Evolutionary conservation across 2,888 invertebrate species (phyloP).

Genomic region (Leptopilina drosophilae): DNA sequence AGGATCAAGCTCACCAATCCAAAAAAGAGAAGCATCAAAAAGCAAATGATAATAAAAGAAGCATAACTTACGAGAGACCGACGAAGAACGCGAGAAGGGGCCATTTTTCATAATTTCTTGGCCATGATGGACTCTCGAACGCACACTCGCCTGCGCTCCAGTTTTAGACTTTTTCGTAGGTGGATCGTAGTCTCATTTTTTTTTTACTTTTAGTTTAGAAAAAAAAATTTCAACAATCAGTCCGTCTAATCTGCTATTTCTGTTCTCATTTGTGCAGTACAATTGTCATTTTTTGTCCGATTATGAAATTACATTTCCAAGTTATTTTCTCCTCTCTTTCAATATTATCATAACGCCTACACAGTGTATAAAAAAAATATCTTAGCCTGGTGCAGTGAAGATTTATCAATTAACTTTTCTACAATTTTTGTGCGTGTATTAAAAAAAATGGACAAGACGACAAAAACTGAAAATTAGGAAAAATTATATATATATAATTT

Average conservation of each 20-base stretch:
- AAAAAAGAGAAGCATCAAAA: slow-evolving; percentile 71
- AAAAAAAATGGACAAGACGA: background rate
- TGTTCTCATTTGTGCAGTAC: slow-evolving; percentile 22
- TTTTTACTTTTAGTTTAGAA: slow-evolving; percentile 23
- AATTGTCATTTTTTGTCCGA: slow-evolving; percentile 11
- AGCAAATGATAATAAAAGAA: slow-evolving; percentile 78
- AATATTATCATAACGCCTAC: background rate
- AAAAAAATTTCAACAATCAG: slow-evolving; percentile 53
- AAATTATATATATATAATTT: too few species aligned
- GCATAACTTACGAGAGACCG: slow-evolving; percentile 77
- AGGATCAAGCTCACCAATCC: slow-evolving; percentile 66
- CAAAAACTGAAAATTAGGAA: background rate
- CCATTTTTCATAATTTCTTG: slow-evolving; percentile 58
- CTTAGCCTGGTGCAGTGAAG: slow-evolving; percentile 37
- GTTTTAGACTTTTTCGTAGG: slow-evolving; percentile 71
- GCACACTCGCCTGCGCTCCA: slow-evolving; percentile 73
- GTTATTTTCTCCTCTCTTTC: background rate
- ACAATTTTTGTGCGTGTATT: slow-evolving; percentile 33
- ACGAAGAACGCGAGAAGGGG: slow-evolving; percentile 73
- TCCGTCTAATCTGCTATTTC: slow-evolving; percentile 44
- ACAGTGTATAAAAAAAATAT: slow-evolving; percentile 16
- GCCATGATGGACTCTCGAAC: slow-evolving; percentile 60
- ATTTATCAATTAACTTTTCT: background rate
- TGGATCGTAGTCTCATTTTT: slow-evolving; percentile 60
- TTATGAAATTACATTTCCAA: background rate